phyloP scores from a whole-genome alignment of 1,140 invertebrate genomes.

The Cydia splendana region DNA sequence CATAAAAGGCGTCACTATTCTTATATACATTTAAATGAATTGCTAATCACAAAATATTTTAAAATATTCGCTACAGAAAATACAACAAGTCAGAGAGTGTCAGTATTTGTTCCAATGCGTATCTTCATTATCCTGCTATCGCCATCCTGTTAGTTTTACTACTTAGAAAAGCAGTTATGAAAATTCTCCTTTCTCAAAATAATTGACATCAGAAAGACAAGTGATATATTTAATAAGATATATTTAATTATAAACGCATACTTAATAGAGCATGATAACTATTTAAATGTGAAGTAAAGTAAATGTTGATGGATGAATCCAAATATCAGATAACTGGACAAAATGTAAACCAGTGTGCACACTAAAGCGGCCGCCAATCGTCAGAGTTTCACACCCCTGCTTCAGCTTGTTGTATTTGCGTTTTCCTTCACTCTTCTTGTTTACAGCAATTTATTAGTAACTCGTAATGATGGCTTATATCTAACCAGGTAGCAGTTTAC shows the following conservation, averaged over 20 bases:
- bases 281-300: not conserved
- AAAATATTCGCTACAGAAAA: constrained; percentile 25
- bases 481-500: constrained; percentile 43
- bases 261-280: not conserved
- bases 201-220: not conserved
- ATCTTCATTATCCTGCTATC: not conserved
- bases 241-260: not conserved
- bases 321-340: constrained; percentile 52
- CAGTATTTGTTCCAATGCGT: not conserved
- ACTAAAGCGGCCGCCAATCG: constrained; percentile 53
- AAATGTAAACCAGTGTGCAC: constrained; percentile 76
- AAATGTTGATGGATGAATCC: constrained; percentile 2
- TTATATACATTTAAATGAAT: too few relatives aligned
- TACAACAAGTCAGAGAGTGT: not conserved
- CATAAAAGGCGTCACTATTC: too few relatives aligned
- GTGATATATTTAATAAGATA: constrained; percentile 1
- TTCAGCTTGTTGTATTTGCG: constrained; percentile 77
- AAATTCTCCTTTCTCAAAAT: too few relatives aligned
- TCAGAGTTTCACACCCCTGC: constrained; percentile 37
- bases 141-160: too few relatives aligned
- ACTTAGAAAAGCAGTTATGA: too few relatives aligned
- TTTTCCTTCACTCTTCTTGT: constrained; percentile 64
- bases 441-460: constrained; percentile 52
- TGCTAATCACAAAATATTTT: too few relatives aligned
- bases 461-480: constrained; percentile 45